Conservation (phyloP, 1,140 invertebrate genomes). For the Heliconius eleuchia region DNA sequence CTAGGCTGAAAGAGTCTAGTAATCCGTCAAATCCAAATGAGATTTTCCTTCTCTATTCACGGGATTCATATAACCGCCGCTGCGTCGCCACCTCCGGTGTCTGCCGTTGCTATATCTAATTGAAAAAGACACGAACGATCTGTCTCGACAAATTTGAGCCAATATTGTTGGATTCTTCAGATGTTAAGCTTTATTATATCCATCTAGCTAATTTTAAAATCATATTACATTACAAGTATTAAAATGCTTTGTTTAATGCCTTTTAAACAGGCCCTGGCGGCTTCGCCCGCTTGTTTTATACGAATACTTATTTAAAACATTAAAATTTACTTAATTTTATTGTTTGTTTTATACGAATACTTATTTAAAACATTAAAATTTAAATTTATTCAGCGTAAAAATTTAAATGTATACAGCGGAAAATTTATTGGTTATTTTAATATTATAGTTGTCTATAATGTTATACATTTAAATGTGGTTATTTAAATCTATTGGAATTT, state of each 20-base stretch:
- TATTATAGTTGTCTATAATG: no score
- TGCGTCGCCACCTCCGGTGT: constrained; percentile 34
- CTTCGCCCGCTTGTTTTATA: no score
- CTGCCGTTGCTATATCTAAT: constrained; percentile 44
- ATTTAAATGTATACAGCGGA: no score
- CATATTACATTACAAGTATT: not conserved
- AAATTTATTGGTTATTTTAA: no score
- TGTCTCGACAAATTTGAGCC: not conserved
- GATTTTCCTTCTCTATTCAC: constrained; percentile 79
- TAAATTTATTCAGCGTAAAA: no score
- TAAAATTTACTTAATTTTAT: no score
- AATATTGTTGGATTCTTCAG: constrained; percentile 13
- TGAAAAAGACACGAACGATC: constrained; percentile 52
- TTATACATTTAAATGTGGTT: no score
- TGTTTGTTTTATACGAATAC: no score
- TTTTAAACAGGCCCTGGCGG: not conserved
- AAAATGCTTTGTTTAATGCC: not conserved
- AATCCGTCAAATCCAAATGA: constrained; percentile 80
- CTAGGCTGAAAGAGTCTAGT: constrained; percentile 75
- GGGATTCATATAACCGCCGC: constrained; percentile 50
- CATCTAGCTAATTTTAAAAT: not conserved
- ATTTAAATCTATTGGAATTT: no score
- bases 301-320: no score
- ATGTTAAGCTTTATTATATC: constrained; percentile 8
- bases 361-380: no score